A percentile compares a stretch with the other conserved stretches of the same genome.
Conservation (phyloP, 64 coral and sea anemone genomes). For the Anthopleura sola region DNA sequence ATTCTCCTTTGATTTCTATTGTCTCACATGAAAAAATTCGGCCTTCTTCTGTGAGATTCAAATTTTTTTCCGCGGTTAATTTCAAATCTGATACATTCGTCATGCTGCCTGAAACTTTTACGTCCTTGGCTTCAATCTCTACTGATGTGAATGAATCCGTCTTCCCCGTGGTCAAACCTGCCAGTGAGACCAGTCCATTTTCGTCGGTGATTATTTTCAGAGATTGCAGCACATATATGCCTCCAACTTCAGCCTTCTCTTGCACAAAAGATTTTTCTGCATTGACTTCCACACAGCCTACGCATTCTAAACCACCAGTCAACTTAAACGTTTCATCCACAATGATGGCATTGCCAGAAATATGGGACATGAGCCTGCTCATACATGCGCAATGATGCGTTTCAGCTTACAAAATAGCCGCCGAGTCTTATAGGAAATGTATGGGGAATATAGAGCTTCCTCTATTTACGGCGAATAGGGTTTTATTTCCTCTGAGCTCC, state of each 20-base stretch:
- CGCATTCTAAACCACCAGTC: conserved; percentile 36
- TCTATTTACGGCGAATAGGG: too few species aligned
- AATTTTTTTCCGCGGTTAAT: conserved; percentile 29
- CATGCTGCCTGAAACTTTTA: conserved; percentile 33
- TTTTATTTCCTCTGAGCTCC: too few species aligned
- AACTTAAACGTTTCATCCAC: conserved; percentile 19
- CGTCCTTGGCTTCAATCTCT: conserved; percentile 29
- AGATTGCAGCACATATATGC: conserved; percentile 29
- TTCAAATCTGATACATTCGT: conserved; percentile 29
- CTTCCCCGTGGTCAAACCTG: conserved; percentile 36
- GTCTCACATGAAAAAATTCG: conserved; percentile 43
- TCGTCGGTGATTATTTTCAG: conserved; percentile 9
- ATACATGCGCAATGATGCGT: too few species aligned
- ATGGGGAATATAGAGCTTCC: too few species aligned
- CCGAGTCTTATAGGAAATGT: too few species aligned
- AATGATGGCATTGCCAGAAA: too few species aligned
- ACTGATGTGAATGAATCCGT: conserved; percentile 13
- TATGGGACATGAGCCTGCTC: too few species aligned
- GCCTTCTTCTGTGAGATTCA: conserved; percentile 29
- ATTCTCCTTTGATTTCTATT: conserved; percentile 61
- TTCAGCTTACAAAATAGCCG: too few species aligned
- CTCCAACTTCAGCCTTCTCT: neutral
- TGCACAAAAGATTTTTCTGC: neutral
- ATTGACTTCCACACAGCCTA: conserved; percentile 32
- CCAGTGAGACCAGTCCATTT: conserved; percentile 30